Percentiles rank a stretch among this genome's conserved stretches.
Evolutionary conservation across 2,888 invertebrate genomes (phyloP).

Genomic region (Drosophila trichaetosa): DNA sequence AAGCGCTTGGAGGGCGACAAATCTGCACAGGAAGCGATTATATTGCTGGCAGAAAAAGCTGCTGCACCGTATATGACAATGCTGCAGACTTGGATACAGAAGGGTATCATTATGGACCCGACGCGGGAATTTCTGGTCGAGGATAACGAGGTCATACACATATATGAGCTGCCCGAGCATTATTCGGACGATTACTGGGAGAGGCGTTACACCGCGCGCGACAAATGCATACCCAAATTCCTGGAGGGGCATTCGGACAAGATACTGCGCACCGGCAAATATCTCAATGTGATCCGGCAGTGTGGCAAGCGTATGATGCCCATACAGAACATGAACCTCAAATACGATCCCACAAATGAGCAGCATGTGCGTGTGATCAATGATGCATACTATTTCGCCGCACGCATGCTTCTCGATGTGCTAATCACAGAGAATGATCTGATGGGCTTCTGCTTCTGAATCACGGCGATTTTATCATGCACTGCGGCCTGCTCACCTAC

Average conservation of each 20-base stretch:
- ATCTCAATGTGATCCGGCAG: conserved; percentile 97
- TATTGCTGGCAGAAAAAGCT: conserved; percentile 93
- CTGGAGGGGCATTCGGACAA: conserved; percentile 94
- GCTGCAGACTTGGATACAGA: conserved; percentile 97
- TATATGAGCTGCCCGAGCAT: conserved; percentile 92
- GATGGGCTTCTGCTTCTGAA: conserved; percentile 95
- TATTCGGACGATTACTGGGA: conserved; percentile 99
- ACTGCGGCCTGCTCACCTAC: conserved; percentile 94
- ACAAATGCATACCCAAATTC: conserved; percentile 94
- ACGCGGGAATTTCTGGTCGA: conserved; percentile 96
- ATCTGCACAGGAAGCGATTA: conserved; percentile 91
- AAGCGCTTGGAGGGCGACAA: conserved; percentile 90
- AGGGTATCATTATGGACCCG: conserved; percentile 96
- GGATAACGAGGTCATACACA: conserved; percentile 93
- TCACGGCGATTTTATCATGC: conserved; percentile 97
- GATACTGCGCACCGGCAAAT: conserved; percentile 97
- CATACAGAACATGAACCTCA: conserved; percentile 86
- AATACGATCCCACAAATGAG: conserved; percentile 87
- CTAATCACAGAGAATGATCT: conserved; percentile 96
- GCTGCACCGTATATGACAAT: conserved; percentile 96
- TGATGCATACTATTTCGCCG: conserved; percentile 95
- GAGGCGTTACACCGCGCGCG: conserved; percentile 93
- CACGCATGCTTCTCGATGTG: conserved; percentile 93
- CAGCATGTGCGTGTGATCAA: conserved; percentile 91
- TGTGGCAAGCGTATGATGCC: conserved; percentile 90